Percentiles rank a stretch among this genome's conserved stretches.
phyloP scores from a whole-genome alignment of 2,888 invertebrate genomes.

The Cosmopolites sordidus region DNA sequence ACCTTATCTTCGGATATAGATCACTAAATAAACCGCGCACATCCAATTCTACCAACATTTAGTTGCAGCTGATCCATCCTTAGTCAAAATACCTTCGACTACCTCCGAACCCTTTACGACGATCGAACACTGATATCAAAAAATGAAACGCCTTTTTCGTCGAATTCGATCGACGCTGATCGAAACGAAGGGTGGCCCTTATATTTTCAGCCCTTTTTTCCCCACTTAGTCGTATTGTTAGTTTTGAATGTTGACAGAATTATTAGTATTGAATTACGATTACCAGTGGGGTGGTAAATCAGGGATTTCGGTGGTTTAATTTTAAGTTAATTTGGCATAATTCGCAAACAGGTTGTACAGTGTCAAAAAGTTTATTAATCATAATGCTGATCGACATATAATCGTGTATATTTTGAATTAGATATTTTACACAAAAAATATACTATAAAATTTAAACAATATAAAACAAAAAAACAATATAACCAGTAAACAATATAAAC shows the following conservation, averaged over 20 bases:
- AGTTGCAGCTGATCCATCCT: conserved; percentile 11
- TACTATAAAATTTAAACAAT: too few species aligned
- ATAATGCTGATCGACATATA: too few species aligned
- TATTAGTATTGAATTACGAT: conserved; percentile 40
- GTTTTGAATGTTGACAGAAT: conserved; percentile 39
- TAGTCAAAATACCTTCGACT: too few species aligned
- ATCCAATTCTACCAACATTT: conserved; percentile 2
- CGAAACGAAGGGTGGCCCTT: conserved; percentile 27
- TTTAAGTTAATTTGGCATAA: too few species aligned
- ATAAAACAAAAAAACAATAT: too few species aligned
- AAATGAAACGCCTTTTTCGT: not conserved
- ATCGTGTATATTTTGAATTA: too few species aligned
- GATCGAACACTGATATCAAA: not conserved
- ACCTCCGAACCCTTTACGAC: not conserved
- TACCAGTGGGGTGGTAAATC: conserved; percentile 3
- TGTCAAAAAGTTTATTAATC: too few species aligned
- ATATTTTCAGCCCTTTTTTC: conserved; percentile 30
- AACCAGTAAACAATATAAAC: too few species aligned
- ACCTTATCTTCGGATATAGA: conserved; percentile 38
- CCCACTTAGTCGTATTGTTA: conserved; percentile 9
- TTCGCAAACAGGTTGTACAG: too few species aligned
- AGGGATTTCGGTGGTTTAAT: not conserved
- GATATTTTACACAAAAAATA: too few species aligned
- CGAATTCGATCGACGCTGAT: conserved; percentile 34
- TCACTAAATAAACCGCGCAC: conserved; percentile 17